A percentile compares a stretch with the other conserved stretches of the same genome.
Conservation (phyloP, 2,113 vertebrate genomes). For the Phoxinus phoxinus region DNA sequence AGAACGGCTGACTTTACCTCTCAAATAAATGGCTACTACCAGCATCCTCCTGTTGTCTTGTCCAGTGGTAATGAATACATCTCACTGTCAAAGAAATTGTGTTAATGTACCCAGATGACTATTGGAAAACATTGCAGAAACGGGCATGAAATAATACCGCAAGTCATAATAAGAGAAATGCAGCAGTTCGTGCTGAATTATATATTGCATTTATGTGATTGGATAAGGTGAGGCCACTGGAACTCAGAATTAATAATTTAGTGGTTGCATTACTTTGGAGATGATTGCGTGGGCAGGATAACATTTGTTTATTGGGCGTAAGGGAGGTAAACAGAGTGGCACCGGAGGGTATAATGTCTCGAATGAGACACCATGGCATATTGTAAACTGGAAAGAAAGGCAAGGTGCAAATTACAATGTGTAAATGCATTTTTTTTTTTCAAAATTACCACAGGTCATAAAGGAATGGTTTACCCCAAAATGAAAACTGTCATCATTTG, state of each 20-base stretch:
- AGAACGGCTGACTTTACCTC: conserved; percentile 31
- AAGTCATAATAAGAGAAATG: conserved; percentile 74
- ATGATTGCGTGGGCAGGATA: conserved; percentile 68
- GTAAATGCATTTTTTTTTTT: conserved; percentile 2
- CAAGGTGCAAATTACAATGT: background rate
- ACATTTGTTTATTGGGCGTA: conserved; percentile 47
- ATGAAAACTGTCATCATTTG: conserved; percentile 16
- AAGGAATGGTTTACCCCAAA: conserved; percentile 2
- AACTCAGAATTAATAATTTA: conserved; percentile 77
- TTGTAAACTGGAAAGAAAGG: background rate
- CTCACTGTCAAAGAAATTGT: conserved; percentile 56
- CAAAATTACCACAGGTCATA: background rate
- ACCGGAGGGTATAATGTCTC: conserved; percentile 21
- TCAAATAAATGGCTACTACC: conserved; percentile 24
- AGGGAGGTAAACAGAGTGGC: conserved; percentile 32
- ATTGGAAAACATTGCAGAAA: conserved; percentile 57
- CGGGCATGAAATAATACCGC: conserved; percentile 65
- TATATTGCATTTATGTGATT: conserved; percentile 75
- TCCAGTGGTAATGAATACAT: conserved; percentile 60
- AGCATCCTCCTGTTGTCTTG: conserved; percentile 24
- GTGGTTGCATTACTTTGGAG: conserved; percentile 72
- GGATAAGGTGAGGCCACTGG: conserved; percentile 76
- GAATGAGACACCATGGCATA: conserved; percentile 15
- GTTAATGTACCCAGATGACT: conserved; percentile 55
- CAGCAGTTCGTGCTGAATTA: conserved; percentile 75